Percentiles rank a stretch among this genome's conserved stretches.
These are phyloP conservation scores for Camponotus pennsylvanicus DNA, from an alignment of 1,140 invertebrate genomes.

Conservation along the genomic window DNA sequence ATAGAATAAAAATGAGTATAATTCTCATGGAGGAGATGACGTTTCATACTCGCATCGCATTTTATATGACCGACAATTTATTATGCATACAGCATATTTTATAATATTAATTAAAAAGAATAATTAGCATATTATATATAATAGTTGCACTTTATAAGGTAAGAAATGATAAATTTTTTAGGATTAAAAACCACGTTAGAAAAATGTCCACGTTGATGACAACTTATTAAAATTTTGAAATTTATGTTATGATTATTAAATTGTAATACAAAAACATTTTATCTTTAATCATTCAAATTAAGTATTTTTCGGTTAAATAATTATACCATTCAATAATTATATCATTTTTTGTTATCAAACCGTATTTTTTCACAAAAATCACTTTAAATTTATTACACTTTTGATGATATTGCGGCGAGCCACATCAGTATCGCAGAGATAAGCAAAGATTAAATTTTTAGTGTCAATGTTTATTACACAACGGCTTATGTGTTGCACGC, in stretches of 20 bases:
- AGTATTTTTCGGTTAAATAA: background rate
- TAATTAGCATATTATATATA: background rate
- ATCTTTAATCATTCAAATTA: background rate
- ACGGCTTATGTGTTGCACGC: too few relatives aligned
- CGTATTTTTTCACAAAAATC: background rate
- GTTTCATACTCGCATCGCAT: background rate
- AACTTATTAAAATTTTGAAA: background rate
- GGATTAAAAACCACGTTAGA: too few relatives aligned
- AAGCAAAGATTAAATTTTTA: conserved; percentile 16
- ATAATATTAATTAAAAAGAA: background rate
- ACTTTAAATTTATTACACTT: background rate
- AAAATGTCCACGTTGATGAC: too few relatives aligned
- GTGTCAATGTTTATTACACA: background rate
- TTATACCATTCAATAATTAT: background rate
- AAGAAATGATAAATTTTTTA: background rate
- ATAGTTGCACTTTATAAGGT: too few relatives aligned
- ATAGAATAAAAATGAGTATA: background rate
- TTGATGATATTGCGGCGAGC: background rate
- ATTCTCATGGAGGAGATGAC: background rate
- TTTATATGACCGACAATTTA: background rate
- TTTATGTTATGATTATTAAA: background rate
- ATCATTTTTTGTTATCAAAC: background rate
- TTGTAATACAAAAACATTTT: background rate
- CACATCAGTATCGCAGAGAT: background rate
- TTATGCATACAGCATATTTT: background rate